These are phyloP conservation scores for Latrodectus elegans DNA, from an alignment of 2,888 invertebrate genomes.

Conservation along the genomic window DNA sequence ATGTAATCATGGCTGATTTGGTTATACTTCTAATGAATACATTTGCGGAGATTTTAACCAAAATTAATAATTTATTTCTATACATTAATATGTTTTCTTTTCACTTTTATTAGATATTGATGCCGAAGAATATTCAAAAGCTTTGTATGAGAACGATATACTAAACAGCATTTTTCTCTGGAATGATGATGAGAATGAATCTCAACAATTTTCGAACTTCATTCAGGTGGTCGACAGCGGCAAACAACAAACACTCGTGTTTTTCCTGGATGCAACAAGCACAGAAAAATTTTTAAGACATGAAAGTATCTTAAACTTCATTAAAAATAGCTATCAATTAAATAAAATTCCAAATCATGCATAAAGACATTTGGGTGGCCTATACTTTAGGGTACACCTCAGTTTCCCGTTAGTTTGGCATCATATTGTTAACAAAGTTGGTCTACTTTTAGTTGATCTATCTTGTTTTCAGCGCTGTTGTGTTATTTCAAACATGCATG, in stretches of 20 bases:
- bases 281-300: constrained; percentile 14
- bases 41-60: not conserved
- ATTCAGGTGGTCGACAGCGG: constrained; percentile 33
- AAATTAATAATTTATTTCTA: not conserved
- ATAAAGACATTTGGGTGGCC: too few relatives aligned
- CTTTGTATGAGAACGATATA: constrained; percentile 17
- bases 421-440: too few relatives aligned
- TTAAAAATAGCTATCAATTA: not conserved
- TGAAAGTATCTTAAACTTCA: constrained; percentile 11
- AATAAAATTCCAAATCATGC: not conserved
- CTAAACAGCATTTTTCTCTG: constrained; percentile 27
- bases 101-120: constrained; percentile 1
- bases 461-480: too few relatives aligned
- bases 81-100: not conserved
- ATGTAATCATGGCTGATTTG: not conserved
- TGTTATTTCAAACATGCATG: too few relatives aligned
- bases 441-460: too few relatives aligned
- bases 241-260: constrained; percentile 36
- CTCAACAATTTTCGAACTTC: constrained; percentile 27
- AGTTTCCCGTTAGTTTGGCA: too few relatives aligned
- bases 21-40: not conserved
- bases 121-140: constrained; percentile 7
- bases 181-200: constrained; percentile 8
- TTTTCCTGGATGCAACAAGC: constrained; percentile 39
- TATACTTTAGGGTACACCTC: too few relatives aligned